phyloP scores from a whole-genome alignment of 1,140 invertebrate genomes.

The Ruditapes philippinarum region DNA sequence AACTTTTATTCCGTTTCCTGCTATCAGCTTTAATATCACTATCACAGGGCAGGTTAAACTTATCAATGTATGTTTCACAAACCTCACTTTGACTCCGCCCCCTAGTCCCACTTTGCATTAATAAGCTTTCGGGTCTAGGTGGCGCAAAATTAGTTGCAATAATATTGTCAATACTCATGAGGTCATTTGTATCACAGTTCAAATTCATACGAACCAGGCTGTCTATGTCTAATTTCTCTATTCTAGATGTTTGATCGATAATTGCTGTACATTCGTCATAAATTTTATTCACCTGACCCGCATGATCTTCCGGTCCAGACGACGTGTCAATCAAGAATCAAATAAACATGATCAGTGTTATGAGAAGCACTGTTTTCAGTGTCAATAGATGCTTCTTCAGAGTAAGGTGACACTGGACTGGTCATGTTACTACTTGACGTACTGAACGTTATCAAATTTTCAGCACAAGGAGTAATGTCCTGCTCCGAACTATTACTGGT shows the following conservation, averaged over 20 bases:
- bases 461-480: conserved; percentile 37
- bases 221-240: conserved; percentile 19
- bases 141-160: conserved; percentile 41
- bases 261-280: conserved; percentile 41
- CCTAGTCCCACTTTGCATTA: background rate
- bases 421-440: conserved; percentile 3
- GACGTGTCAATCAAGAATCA: conserved; percentile 10
- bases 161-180: conserved; percentile 19
- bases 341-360: background rate
- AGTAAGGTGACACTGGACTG: conserved; percentile 1
- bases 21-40: background rate
- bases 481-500: conserved; percentile 42
- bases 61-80: background rate
- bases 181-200: conserved; percentile 19
- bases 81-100: conserved; percentile 23
- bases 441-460: conserved; percentile 47
- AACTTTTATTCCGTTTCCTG: conserved; percentile 62
- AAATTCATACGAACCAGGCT: background rate
- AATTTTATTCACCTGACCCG: conserved; percentile 17
- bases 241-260: conserved; percentile 7
- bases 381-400: background rate
- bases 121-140: conserved; percentile 31
- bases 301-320: conserved; percentile 6
- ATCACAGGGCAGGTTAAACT: background rate
- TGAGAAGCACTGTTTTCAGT: background rate